phyloP scores from a whole-genome alignment of 2,113 vertebrate genomes.

The Platanista minor region DNA sequence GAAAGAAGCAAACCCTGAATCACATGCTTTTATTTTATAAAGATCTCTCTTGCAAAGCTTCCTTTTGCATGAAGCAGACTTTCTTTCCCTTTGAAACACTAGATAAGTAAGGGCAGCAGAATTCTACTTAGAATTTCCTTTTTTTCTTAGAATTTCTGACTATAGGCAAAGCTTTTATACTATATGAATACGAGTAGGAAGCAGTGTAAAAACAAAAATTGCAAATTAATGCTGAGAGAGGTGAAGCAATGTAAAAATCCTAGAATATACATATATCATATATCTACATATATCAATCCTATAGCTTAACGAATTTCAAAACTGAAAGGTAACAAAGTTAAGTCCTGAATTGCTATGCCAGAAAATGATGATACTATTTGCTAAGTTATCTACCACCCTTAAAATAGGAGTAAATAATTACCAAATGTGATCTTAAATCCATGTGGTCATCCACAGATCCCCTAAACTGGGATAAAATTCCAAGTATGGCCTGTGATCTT shows the following conservation, averaged over 20 bases:
- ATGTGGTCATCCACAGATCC: neutral
- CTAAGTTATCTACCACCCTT: neutral
- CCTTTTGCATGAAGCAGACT: constrained; percentile 7
- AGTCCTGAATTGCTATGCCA: neutral
- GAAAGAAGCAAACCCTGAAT: constrained; percentile 12
- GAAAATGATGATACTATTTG: neutral
- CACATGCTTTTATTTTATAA: constrained; percentile 29
- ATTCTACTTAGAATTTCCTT: constrained; percentile 27
- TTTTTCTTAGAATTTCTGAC: neutral
- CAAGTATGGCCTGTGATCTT: neutral
- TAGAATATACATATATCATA: neutral
- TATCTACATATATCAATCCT: neutral
- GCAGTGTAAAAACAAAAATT: neutral
- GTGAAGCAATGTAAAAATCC: neutral
- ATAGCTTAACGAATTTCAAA: neutral
- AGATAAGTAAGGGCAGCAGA: constrained; percentile 19
- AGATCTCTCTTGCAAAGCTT: constrained; percentile 11
- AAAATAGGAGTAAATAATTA: neutral
- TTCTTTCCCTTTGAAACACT: constrained; percentile 17
- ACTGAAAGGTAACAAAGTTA: neutral
- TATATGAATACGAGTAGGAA: neutral
- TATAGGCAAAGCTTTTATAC: constrained; percentile 36
- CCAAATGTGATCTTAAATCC: neutral
- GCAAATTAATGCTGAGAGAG: neutral
- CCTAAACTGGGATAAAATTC: neutral